These are phyloP conservation scores for Atlantisia rogersi DNA, from an alignment of 2,113 vertebrate genomes.

Conservation along the genomic window DNA sequence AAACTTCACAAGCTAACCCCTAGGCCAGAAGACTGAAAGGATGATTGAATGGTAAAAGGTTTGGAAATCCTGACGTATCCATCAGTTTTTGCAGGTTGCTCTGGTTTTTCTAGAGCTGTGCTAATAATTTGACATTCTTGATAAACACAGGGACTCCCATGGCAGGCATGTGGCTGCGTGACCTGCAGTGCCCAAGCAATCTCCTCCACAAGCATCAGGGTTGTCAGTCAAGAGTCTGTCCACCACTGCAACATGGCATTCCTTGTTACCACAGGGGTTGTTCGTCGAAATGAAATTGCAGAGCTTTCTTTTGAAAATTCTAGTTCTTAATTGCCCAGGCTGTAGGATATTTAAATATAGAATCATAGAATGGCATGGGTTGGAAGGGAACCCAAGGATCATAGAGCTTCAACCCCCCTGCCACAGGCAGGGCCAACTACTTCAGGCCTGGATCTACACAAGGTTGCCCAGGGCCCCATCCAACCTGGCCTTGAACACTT, in stretches of 20 bases:
- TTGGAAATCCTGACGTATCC: neutral
- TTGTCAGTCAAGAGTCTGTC: neutral
- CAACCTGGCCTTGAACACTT: too few relatives aligned
- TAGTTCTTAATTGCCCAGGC: neutral
- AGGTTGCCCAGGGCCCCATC: too few relatives aligned
- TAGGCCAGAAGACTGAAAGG: neutral
- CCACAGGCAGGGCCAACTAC: too few relatives aligned
- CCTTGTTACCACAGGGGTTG: neutral
- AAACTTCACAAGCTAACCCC: neutral
- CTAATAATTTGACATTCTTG: neutral
- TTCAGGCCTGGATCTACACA: too few relatives aligned
- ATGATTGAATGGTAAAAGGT: neutral
- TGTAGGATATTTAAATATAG: neutral
- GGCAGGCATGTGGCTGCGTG: neutral
- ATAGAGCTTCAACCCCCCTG: too few relatives aligned
- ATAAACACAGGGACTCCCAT: neutral
- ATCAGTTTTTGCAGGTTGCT: neutral
- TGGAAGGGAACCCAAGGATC: too few relatives aligned
- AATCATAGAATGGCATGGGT: too few relatives aligned
- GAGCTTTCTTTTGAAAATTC: neutral
- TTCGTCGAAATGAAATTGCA: neutral
- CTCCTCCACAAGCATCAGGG: rapidly evolving
- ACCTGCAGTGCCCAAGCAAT: neutral
- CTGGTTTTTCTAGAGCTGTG: neutral
- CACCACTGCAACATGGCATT: neutral